A percentile compares a stretch with the other conserved stretches of the same genome.
Conservation (phyloP, 1,140 invertebrate species). For the Drosophila punjabiensis region DNA sequence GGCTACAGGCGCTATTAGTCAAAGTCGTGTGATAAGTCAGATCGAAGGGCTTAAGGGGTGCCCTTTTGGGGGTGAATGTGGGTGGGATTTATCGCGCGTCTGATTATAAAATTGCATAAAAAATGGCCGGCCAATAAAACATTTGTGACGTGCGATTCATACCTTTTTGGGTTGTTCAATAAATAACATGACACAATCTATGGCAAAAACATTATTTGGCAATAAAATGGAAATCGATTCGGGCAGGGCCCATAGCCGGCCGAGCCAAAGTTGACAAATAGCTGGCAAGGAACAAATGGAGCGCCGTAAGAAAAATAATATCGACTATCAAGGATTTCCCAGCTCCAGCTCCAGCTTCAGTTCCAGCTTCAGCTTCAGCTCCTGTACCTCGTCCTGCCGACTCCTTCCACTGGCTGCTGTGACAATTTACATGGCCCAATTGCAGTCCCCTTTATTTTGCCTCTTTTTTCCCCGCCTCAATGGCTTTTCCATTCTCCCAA, state of each 20-base stretch:
- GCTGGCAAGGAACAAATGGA: conserved; percentile 81
- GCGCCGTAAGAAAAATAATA: conserved; percentile 83
- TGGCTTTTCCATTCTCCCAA: conserved; percentile 48
- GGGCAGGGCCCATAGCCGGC: conserved; percentile 20
- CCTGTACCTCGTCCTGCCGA: conserved; percentile 4
- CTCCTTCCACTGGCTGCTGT: conserved; percentile 38
- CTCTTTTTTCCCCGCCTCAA: conserved; percentile 28
- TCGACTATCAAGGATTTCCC: conserved; percentile 80
- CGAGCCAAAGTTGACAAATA: conserved; percentile 78
- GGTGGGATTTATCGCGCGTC: conserved; percentile 71
- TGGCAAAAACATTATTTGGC: conserved; percentile 80
- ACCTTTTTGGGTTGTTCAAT: conserved; percentile 72
- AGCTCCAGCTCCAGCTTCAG: conserved; percentile 12
- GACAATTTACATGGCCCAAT: conserved; percentile 83
- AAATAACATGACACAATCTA: conserved; percentile 84
- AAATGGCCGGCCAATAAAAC: conserved; percentile 81
- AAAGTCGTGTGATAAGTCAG: conserved; percentile 74
- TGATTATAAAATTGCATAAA: conserved; percentile 82
- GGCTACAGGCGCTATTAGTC: conserved; percentile 60
- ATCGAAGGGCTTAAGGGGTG: conserved; percentile 29
- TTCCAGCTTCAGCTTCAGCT: background rate
- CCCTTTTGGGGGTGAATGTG: conserved; percentile 1
- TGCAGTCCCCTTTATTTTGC: conserved; percentile 48
- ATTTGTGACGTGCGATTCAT: conserved; percentile 83
- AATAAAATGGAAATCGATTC: conserved; percentile 84